A percentile compares a stretch with the other conserved stretches of the same genome.
Evolutionary conservation across 1,140 invertebrate species (phyloP).

Genomic region (Vanessa atalanta): DNA sequence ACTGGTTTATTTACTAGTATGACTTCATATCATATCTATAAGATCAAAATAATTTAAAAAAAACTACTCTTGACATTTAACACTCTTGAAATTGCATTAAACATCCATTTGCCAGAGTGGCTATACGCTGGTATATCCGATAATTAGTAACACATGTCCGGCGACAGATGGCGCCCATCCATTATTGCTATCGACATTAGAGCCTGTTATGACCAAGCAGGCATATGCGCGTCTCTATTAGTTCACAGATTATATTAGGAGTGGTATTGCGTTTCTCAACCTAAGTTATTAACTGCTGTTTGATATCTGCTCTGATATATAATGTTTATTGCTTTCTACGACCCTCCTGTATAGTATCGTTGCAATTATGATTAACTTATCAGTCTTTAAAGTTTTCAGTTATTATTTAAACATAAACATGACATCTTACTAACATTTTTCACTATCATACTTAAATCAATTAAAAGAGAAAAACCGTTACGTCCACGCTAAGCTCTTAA

Average conservation of each 20-base stretch:
- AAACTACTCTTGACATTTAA: background rate
- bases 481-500: background rate
- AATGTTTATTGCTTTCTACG: background rate
- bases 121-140: constrained; percentile 17
- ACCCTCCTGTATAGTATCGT: background rate
- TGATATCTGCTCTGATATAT: background rate
- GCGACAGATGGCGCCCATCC: constrained; percentile 47
- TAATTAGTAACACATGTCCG: constrained; percentile 47
- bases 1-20: too few relatives aligned
- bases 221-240: constrained; percentile 7
- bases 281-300: constrained; percentile 8
- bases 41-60: background rate
- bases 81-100: constrained; percentile 16
- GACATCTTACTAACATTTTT: background rate
- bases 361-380: too few relatives aligned
- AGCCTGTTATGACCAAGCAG: constrained; percentile 20
- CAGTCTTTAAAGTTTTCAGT: background rate
- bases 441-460: background rate
- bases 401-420: background rate
- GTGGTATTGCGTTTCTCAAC: background rate
- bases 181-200: constrained; percentile 46
- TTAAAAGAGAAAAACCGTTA: background rate
- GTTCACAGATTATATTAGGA: constrained; percentile 1
- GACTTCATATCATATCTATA: too few relatives aligned
- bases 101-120: background rate